Percentiles rank a stretch among this genome's conserved stretches.
These are phyloP conservation scores for Aspidoscelis tigris DNA, from an alignment of 2,113 vertebrate genomes.

Conservation along the genomic window DNA sequence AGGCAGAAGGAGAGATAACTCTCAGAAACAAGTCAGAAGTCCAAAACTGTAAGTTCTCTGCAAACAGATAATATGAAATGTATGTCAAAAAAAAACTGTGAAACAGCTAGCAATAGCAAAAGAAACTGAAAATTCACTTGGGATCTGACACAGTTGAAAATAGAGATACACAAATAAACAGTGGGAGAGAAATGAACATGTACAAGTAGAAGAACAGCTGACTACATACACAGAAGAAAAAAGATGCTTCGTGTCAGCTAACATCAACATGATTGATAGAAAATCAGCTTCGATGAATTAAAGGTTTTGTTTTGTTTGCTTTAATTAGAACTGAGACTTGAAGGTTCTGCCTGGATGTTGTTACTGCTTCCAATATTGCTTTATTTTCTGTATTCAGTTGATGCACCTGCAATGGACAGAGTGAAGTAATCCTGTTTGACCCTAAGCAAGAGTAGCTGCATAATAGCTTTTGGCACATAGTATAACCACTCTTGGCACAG, in stretches of 20 bases:
- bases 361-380: background rate
- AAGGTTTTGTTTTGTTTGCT: slow-evolving; percentile 2
- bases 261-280: background rate
- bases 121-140: slow-evolving; percentile 3
- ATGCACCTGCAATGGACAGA: no score
- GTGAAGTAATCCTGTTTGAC: no score
- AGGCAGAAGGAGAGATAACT: no score
- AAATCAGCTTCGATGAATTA: background rate
- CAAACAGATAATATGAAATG: background rate
- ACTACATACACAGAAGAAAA: background rate
- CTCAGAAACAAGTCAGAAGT: background rate
- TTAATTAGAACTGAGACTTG: background rate
- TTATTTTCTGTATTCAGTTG: no score
- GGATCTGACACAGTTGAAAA: slow-evolving; percentile 30
- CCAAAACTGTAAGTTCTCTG: background rate
- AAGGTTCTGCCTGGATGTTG: background rate
- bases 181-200: background rate
- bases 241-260: background rate
- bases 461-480: no score
- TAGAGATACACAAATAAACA: slow-evolving; percentile 11
- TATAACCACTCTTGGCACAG: no score
- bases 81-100: background rate
- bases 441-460: no score
- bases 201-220: background rate
- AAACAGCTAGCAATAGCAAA: background rate